phyloP scores from a whole-genome alignment of 2,888 invertebrate species.

The Allophyes oxyacanthae region DNA sequence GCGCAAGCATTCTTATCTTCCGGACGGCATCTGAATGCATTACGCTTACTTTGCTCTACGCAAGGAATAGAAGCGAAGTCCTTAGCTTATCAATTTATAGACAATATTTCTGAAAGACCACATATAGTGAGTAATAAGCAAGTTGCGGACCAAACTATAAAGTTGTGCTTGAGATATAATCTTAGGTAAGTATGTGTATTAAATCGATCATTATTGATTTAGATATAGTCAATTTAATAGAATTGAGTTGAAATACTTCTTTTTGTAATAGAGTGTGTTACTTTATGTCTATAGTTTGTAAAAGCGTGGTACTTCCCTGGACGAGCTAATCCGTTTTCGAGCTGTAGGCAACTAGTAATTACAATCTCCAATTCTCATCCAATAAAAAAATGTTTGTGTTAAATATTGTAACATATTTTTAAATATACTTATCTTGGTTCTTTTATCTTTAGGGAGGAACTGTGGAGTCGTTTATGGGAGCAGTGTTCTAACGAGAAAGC shows the following conservation, averaged over 20 bases:
- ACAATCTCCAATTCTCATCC: no score
- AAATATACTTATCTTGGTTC: background rate
- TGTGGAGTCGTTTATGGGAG: conserved; percentile 84
- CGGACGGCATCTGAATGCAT: conserved; percentile 88
- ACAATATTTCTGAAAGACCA: conserved; percentile 74
- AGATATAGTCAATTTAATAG: no score
- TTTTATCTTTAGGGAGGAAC: conserved; percentile 72
- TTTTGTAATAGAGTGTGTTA: no score
- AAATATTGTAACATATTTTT: no score
- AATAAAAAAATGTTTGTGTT: no score
- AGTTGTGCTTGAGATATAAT: conserved; percentile 77
- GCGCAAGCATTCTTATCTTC: conserved; percentile 88
- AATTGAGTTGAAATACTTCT: no score
- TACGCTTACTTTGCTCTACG: conserved; percentile 74
- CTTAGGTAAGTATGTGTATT: conserved; percentile 67
- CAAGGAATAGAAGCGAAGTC: conserved; percentile 70
- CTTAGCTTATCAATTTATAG: conserved; percentile 70
- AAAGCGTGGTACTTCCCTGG: no score
- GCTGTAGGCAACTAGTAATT: no score
- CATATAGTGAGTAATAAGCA: conserved; percentile 74
- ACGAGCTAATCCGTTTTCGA: no score
- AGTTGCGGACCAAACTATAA: conserved; percentile 77
- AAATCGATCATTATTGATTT: no score
- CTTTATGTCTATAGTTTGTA: no score
- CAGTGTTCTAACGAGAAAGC: conserved; percentile 86